Evolutionary conservation across 2,888 invertebrate genomes (phyloP).

Genomic region (Subacronicta megacephala): DNA sequence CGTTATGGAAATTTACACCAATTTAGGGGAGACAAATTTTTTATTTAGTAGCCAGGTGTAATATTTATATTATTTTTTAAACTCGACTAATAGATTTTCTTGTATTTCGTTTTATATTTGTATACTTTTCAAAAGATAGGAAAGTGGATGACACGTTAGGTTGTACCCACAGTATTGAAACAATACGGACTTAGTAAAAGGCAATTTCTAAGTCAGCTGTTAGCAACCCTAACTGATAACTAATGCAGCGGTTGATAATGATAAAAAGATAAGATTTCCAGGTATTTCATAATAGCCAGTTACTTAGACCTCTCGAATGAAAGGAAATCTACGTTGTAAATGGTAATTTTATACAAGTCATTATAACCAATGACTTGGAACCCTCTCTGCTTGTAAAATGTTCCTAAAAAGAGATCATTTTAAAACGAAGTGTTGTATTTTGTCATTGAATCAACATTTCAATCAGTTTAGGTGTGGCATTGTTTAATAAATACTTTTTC

Average conservation of each 20-base stretch:
- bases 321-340: conserved; percentile 1
- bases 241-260: conserved; percentile 50
- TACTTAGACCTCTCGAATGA: conserved; percentile 15
- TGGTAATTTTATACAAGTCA: conserved; percentile 17
- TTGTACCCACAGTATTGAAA: too few relatives aligned
- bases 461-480: conserved; percentile 42
- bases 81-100: conserved; percentile 27
- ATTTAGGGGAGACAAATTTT: conserved; percentile 27
- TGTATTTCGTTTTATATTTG: conserved; percentile 1
- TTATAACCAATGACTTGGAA: conserved; percentile 6
- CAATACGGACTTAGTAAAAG: neutral
- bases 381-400: neutral
- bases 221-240: conserved; percentile 49
- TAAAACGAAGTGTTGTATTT: neutral
- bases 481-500: conserved; percentile 15
- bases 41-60: conserved; percentile 33
- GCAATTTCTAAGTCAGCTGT: conserved; percentile 13
- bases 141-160: too few relatives aligned
- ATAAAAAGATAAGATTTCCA: conserved; percentile 47
- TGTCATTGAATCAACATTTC: conserved; percentile 16
- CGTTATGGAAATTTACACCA: conserved; percentile 11
- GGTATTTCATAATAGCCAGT: conserved; percentile 24
- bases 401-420: conserved; percentile 1
- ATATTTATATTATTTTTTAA: conserved; percentile 6
- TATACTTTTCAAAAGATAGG: neutral